Evolutionary conservation across 2,888 invertebrate species (phyloP).

Genomic region (Lasioglossum calceatum): DNA sequence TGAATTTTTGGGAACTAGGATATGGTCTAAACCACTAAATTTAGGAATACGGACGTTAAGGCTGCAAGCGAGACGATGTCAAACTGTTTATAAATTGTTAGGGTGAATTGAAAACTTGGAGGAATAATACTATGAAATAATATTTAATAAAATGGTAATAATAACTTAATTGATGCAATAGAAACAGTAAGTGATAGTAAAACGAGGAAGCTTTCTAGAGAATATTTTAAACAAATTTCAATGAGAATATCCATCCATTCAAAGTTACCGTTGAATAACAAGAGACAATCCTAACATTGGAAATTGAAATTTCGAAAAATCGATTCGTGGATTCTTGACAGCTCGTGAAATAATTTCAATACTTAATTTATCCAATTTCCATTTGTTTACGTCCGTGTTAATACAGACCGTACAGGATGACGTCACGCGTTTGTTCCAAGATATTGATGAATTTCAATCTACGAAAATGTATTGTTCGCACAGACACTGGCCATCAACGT

Average conservation of each 20-base stretch:
- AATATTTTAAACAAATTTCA: neutral
- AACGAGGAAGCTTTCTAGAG: too few relatives aligned
- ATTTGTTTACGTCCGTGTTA: neutral
- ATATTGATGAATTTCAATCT: conserved; percentile 1
- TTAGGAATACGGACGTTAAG: too few relatives aligned
- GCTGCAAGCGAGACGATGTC: too few relatives aligned
- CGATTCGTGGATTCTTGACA: neutral
- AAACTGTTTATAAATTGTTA: too few relatives aligned
- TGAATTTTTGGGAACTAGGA: neutral
- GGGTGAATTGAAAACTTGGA: too few relatives aligned
- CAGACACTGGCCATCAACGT: conserved; percentile 34
- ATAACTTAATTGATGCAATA: too few relatives aligned
- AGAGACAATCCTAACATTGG: neutral
- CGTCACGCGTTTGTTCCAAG: neutral
- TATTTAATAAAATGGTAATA: too few relatives aligned
- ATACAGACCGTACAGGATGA: neutral
- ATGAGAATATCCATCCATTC: neutral
- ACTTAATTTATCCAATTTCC: neutral
- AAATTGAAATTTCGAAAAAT: neutral
- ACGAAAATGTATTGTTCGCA: conserved; percentile 13
- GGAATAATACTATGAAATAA: too few relatives aligned
- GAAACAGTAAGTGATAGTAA: too few relatives aligned
- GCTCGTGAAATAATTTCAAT: neutral
- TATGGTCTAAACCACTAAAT: neutral
- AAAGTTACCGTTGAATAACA: neutral